A percentile compares a stretch with the other conserved stretches of the same genome.
phyloP scores from a whole-genome alignment of 2,888 invertebrate species.

The Lamproptera curius region DNA sequence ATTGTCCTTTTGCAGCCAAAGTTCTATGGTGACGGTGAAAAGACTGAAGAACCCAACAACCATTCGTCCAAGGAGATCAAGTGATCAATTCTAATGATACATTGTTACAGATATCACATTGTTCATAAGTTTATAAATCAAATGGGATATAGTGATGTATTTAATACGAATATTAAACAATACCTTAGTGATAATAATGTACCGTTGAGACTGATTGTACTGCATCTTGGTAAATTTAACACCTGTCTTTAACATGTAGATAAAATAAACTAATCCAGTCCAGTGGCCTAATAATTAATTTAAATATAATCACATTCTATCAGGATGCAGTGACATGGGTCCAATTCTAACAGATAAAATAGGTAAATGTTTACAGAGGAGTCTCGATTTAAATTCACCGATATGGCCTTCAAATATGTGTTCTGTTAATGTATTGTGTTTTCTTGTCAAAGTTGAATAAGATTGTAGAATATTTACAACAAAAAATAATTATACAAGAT shows the following conservation, averaged over 20 bases:
- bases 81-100: constrained; percentile 35
- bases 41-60: constrained; percentile 78
- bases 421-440: too few species aligned
- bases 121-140: constrained; percentile 7
- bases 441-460: too few species aligned
- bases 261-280: not conserved
- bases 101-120: constrained; percentile 9
- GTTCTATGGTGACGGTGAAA: constrained; percentile 81
- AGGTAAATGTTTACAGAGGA: not conserved
- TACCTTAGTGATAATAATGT: not conserved
- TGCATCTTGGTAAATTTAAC: constrained; percentile 14
- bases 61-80: constrained; percentile 74
- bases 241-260: not conserved
- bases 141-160: constrained; percentile 1
- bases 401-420: constrained; percentile 60
- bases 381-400: constrained; percentile 36
- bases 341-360: constrained; percentile 23
- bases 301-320: not conserved
- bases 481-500: too few species aligned
- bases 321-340: constrained; percentile 24
- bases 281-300: constrained; percentile 10
- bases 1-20: constrained; percentile 81
- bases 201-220: constrained; percentile 2
- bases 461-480: too few species aligned
- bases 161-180: constrained; percentile 5